Percentiles rank a stretch among this genome's conserved stretches.
Conservation (phyloP, 2,888 invertebrate genomes). For the Lysandra bellargus region DNA sequence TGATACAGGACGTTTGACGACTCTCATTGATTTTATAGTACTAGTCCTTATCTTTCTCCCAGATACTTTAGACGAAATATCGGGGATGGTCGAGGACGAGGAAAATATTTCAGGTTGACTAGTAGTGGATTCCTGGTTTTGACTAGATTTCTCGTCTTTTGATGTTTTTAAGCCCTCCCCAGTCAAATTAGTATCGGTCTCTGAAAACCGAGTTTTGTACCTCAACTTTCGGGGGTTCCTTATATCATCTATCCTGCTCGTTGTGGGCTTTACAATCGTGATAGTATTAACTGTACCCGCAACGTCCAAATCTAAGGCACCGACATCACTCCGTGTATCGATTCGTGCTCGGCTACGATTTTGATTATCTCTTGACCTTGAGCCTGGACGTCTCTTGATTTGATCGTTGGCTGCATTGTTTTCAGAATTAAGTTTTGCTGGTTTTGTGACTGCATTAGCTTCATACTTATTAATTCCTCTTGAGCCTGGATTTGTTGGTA, state of each 20-base stretch:
- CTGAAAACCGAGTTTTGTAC: conserved; percentile 59
- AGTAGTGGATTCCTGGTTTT: conserved; percentile 57
- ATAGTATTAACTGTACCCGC: conserved; percentile 67
- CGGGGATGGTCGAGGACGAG: conserved; percentile 47
- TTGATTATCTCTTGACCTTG: conserved; percentile 51
- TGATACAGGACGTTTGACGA: conserved; percentile 58
- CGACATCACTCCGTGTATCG: conserved; percentile 54
- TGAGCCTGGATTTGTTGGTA: conserved; percentile 23
- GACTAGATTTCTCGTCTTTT: conserved; percentile 68
- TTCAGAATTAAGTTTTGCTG: conserved; percentile 51
- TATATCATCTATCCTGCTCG: conserved; percentile 56
- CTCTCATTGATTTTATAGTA: conserved; percentile 56
- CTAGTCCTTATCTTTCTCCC: conserved; percentile 51
- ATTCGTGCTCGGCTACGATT: conserved; percentile 56
- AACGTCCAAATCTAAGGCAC: conserved; percentile 58
- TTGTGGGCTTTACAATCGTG: conserved; percentile 57
- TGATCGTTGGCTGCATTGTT: conserved; percentile 52
- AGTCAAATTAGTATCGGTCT: conserved; percentile 69
- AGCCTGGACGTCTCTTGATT: conserved; percentile 57
- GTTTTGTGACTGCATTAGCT: conserved; percentile 43
- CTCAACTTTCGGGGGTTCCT: conserved; percentile 63
- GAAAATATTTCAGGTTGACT: conserved; percentile 62
- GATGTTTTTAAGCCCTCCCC: conserved; percentile 58
- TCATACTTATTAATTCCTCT: conserved; percentile 16
- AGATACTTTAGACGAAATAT: conserved; percentile 50